Evolutionary conservation across 2,113 vertebrate genomes (phyloP), one percentile per base, ranked within the genome.

Genomic region (Haliaeetus leucogaster): DNA sequence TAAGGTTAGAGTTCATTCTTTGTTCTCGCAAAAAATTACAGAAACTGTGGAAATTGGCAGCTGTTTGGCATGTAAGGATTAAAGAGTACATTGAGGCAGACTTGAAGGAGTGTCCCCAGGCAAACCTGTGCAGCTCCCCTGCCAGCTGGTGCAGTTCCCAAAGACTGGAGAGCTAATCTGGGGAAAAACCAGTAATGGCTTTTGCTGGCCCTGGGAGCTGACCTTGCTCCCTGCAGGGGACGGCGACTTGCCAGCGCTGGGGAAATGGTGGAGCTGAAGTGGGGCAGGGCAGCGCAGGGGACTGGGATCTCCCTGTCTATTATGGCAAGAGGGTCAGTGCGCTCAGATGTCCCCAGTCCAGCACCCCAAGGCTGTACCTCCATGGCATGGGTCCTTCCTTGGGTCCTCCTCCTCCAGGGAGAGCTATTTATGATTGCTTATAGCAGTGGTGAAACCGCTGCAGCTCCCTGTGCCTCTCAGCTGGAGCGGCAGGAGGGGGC

Each of bases 291-390:
- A 77, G n/a, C 0, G 0, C 4, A 2, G 32, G 18, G 59, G 13
- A 22, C 20, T 22, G 61, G 29, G 21, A 43, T 84, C 36, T 78
- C 72, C 42, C 61, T 30, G 4, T 58, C 11, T 10, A 0, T 56
- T 61, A 52, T 0, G 0, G 26, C 42, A 62, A 67, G 42, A 85
- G 22, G 34, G 36, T 71, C 79, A 71, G 7, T 59, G 74, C 32
- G 32, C n/a, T 85, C 20, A 47, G 22, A 6, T 15, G 1, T 90
- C 20, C 47, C 27, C 0, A 0, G 0, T 66, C 50, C 27, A 13
- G 22, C 2, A 2, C 11, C 23, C 7, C 13, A 45, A 58, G 10
- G 20, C 26, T 80, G 66, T 86, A 47, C 12, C 25, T 74, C 16
- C 10, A 3, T 14, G 29, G 7, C 20, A 11, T 13, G 32, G 22